These are phyloP conservation scores for Ara ararauna DNA, from an alignment of 2,797 vertebrate genomes.

Conservation along the genomic window DNA sequence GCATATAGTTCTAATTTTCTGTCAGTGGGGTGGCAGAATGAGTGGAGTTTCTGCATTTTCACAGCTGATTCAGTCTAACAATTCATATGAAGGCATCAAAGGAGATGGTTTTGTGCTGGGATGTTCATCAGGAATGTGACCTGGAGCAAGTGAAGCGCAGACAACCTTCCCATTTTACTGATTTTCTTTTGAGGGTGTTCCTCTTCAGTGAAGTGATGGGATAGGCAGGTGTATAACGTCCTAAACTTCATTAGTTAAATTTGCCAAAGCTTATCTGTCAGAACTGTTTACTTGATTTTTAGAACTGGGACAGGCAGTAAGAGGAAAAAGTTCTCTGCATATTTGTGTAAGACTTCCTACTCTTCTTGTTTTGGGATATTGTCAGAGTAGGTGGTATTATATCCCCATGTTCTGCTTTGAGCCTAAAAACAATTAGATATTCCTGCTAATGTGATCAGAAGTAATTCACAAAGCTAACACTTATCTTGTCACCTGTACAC, in stretches of 20 bases:
- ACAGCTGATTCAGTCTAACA: background rate
- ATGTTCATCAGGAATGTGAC: background rate
- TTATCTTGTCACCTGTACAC: constrained; percentile 21
- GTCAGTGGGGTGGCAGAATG: background rate
- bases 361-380: background rate
- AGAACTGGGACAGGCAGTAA: background rate
- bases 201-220: background rate
- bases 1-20: background rate
- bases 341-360: background rate
- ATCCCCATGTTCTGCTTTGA: background rate
- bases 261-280: background rate
- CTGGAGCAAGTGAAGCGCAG: background rate
- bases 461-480: constrained; percentile 10
- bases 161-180: background rate
- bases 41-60: background rate
- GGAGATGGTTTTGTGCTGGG: background rate
- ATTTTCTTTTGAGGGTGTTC: background rate
- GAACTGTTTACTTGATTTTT: background rate
- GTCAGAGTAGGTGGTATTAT: background rate
- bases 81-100: background rate
- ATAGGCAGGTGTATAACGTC: background rate
- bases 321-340: background rate
- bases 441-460: constrained; percentile 4
- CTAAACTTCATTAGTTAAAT: background rate
- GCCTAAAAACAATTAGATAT: background rate